Evolutionary conservation across 1,140 invertebrate species (phyloP).

Genomic region (Dendroctonus ponderosae): DNA sequence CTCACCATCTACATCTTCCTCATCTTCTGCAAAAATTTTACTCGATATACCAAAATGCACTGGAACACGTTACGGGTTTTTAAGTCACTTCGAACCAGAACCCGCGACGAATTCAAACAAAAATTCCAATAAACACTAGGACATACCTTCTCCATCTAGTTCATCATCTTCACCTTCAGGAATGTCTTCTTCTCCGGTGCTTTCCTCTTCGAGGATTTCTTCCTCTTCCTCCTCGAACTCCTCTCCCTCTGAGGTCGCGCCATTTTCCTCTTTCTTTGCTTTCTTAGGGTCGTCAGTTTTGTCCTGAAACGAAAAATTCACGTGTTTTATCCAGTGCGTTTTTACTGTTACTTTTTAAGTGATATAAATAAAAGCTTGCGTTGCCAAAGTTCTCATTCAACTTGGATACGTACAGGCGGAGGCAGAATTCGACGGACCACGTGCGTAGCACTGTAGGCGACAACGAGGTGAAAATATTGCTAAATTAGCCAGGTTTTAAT

Average conservation of each 20-base stretch:
- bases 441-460: neutral
- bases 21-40: slow-evolving; percentile 44
- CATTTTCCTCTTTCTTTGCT: slow-evolving; percentile 74
- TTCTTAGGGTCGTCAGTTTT: slow-evolving; percentile 74
- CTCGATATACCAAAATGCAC: too few species aligned
- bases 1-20: slow-evolving; percentile 49
- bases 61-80: too few species aligned
- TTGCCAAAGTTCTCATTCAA: too few species aligned
- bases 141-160: slow-evolving; percentile 61
- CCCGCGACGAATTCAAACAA: too few species aligned
- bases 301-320: slow-evolving; percentile 55
- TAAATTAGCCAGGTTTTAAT: too few species aligned
- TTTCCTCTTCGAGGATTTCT: slow-evolving; percentile 63
- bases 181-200: slow-evolving; percentile 63
- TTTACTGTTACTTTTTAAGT: too few species aligned
- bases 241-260: slow-evolving; percentile 55
- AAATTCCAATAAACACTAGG: neutral
- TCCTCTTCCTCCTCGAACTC: slow-evolving; percentile 59
- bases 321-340: neutral
- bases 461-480: too few species aligned
- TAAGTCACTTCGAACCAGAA: too few species aligned
- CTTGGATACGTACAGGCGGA: too few species aligned
- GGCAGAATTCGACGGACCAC: too few species aligned
- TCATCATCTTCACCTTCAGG: slow-evolving; percentile 68
- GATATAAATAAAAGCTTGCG: too few species aligned